Conservation (phyloP, 2,797 vertebrate species). For the Malacoraja senta region DNA sequence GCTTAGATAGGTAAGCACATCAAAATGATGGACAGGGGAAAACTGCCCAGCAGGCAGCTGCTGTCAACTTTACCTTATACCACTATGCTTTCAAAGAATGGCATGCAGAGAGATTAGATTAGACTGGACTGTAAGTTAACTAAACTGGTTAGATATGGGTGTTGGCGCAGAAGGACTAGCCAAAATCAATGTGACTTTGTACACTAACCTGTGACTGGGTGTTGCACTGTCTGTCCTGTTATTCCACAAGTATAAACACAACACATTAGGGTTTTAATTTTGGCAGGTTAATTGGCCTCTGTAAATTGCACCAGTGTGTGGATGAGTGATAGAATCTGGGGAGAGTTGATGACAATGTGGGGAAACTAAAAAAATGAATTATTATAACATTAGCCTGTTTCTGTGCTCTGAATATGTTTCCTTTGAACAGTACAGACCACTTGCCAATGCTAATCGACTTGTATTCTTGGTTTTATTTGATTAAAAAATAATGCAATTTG, state of each 20-base stretch:
- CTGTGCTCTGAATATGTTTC: too few species aligned
- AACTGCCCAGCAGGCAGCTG: not conserved
- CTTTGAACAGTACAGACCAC: not conserved
- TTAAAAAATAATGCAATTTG: not conserved
- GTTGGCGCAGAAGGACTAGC: not conserved
- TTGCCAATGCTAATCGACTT: not conserved
- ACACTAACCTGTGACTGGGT: too few species aligned
- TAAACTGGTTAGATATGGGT: not conserved
- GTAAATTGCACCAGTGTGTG: too few species aligned
- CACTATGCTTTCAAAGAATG: not conserved
- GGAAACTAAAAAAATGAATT: too few species aligned
- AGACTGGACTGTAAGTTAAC: not conserved
- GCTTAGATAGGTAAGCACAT: not conserved
- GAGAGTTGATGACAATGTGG: too few species aligned
- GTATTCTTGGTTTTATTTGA: not conserved
- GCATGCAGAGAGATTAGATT: not conserved
- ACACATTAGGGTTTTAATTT: not conserved
- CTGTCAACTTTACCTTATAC: not conserved
- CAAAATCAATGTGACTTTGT: not conserved
- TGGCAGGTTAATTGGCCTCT: too few species aligned
- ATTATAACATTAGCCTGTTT: too few species aligned
- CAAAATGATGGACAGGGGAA: not conserved
- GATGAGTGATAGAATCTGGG: too few species aligned
- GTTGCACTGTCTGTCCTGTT: not conserved
- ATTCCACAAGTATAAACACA: not conserved